Evolutionary conservation across 2,797 vertebrate genomes (phyloP), one percentile per base, ranked within the genome.

Genomic region (Poliocrania exsul): DNA sequence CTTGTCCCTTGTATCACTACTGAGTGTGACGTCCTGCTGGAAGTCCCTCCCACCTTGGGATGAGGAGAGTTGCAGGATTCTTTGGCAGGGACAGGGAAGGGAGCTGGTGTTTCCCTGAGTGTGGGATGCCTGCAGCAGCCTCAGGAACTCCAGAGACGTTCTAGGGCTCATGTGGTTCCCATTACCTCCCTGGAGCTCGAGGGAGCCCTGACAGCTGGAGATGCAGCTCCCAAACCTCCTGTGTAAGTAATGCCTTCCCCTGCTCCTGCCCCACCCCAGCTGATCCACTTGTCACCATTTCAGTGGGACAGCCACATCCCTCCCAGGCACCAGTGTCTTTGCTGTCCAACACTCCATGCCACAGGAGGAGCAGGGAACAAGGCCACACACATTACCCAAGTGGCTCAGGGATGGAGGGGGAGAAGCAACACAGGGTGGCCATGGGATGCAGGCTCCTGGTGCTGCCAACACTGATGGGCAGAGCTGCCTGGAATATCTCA

Each of bases 101-200:
- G 14, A 75, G 7, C 5, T 1, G 3, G 13, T 26, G 14, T 10
- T 70, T 12, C 23, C 16, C 16, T 47, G 35, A 15, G 18, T 0
- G 0, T 3, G 0, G 13, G 20, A 54, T n/a, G n/a, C 35, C 51
- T 62, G 49, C 61, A 78, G 12, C 38, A 66, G 26, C 26, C 31
- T 31, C 2, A 0, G 18, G 20, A 80, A 38, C 4, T 2, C 29
- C 16, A 53, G 17, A 23, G 31, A 60, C n/a, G 24, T 57, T n/a
- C 60, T 44, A 13, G 35, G n/a, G 31, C 25, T 78, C 21, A 24
- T 7, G 3, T 1, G 8, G 13, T 46, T 77, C 24, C 26, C 42
- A 50, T 29, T 37, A 58, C 8, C 5, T 19, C 20, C 42, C 16
- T 0, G 2, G 49, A 56, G n/a, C 25, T 51, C 15, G 40, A 40